phyloP scores from a whole-genome alignment of 2,113 vertebrate genomes.

The Phylloscopus trochilus region DNA sequence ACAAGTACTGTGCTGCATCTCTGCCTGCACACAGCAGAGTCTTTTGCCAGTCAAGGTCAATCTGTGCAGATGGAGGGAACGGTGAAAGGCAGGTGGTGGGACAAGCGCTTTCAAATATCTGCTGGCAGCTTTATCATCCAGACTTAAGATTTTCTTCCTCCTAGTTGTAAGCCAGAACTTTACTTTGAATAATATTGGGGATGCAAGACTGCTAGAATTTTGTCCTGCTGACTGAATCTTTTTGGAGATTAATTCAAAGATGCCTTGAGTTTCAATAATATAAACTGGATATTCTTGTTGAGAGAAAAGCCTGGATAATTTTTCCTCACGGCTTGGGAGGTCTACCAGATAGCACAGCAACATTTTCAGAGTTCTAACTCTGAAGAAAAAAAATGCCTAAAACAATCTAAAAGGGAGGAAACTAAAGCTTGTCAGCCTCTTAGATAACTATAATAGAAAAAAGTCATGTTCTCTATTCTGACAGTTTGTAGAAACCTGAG shows the following conservation, averaged over 20 bases:
- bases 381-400: background rate
- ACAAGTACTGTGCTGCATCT: background rate
- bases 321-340: background rate
- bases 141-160: background rate
- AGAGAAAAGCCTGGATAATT: background rate
- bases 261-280: background rate
- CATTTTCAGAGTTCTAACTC: background rate
- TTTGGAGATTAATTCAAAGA: background rate
- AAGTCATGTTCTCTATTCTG: background rate
- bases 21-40: background rate
- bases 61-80: background rate
- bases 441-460: background rate
- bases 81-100: background rate
- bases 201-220: background rate
- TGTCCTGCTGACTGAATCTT: background rate
- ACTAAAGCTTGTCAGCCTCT: background rate
- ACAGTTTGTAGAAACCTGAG: background rate
- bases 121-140: background rate
- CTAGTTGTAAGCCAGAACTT: background rate
- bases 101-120: background rate
- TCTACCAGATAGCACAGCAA: background rate
- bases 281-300: background rate
- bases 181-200: background rate
- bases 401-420: background rate
- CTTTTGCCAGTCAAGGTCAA: background rate